These are phyloP conservation scores for Galleria mellonella DNA, from an alignment of 1,140 invertebrate species.

Conservation along the genomic window DNA sequence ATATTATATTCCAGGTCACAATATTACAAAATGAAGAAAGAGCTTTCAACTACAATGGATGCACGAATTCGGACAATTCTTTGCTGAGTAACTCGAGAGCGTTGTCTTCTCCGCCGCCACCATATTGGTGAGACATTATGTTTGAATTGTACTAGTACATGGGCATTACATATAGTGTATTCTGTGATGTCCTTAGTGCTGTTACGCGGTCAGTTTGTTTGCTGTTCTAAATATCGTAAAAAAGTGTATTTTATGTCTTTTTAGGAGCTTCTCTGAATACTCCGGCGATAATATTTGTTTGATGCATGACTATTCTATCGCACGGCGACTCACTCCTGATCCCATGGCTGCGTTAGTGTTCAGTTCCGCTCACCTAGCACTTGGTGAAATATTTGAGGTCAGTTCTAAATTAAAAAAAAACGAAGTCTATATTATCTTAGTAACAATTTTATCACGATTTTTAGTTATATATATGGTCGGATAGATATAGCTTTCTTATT, in stretches of 20 bases:
- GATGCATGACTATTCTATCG: slow-evolving; percentile 80
- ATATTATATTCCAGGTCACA: slow-evolving; percentile 40
- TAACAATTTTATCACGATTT: too few species aligned
- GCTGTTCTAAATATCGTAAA: too few species aligned
- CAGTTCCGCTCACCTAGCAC: slow-evolving; percentile 81
- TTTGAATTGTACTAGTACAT: too few species aligned
- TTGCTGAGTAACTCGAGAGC: slow-evolving; percentile 28
- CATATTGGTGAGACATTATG: slow-evolving; percentile 50
- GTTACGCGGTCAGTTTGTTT: too few species aligned
- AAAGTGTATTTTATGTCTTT: too few species aligned
- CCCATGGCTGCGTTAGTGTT: slow-evolving; percentile 83
- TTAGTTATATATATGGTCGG: too few species aligned
- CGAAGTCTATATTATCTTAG: too few species aligned
- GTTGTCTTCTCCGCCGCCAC: slow-evolving; percentile 34
- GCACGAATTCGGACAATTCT: slow-evolving; percentile 46
- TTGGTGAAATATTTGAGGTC: slow-evolving; percentile 86
- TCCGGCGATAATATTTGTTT: slow-evolving; percentile 84
- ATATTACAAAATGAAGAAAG: slow-evolving; percentile 55
- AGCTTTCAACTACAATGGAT: slow-evolving; percentile 53
- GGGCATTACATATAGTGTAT: too few species aligned
- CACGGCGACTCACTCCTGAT: slow-evolving; percentile 74
- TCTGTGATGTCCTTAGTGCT: too few species aligned
- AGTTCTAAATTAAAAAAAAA: slow-evolving; percentile 25
- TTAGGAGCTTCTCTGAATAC: slow-evolving; percentile 78
- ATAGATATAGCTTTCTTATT: too few species aligned